Base-by-base conservation (phyloP, 2,113 vertebrate species). In the Myanophis thanlyinensis region DNA sequence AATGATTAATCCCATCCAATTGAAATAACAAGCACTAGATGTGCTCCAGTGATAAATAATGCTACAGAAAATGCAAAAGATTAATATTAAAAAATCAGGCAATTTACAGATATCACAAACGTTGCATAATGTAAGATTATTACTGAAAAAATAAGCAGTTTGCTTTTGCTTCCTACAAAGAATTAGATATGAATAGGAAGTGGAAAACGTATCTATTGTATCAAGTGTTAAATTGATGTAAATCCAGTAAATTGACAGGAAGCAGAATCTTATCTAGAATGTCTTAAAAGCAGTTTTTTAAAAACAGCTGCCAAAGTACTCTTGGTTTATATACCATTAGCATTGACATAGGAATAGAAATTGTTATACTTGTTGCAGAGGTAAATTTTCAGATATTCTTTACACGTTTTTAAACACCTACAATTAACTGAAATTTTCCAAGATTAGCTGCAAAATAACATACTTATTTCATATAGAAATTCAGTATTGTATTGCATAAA, bases 351-450 rank as follows among this genome's bases (percentile, higher is more conserved):
- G 47, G 30, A n/a, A 30, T 49, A 48, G 30, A 54, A 87, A 87
- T 86, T 22, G 20, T 54, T 53, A 35, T 30, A 86, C 25, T 44
- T 87, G 51, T 47, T n/a, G 52, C 44, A 91, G 35, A 27, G 4
- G 40, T 97, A 93, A 94, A 94, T 96, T 95, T 96, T 93, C 94
- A 94, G 93, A 95, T 87, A 67, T 94, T 91, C 44, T 93, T 54
- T 54, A 54, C 52, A 53, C 4, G 44, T 44, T 88, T 93, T 90
- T 91, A 53, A 62, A 85, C 62, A 95, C 87, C 94, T 46, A 49
- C 91, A 93, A 93, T 48, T 91, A 94, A n/a, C 88, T 91, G 52
- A 93, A 94, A 40, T 40, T 89, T 91, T 88, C 95, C 88, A 91
- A 93, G 91, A 95, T 96, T 95, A 96, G 87, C 87, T 92, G 92